Conservation (phyloP, 2,113 vertebrate genomes). For the Urocynchramus pylzowi region DNA sequence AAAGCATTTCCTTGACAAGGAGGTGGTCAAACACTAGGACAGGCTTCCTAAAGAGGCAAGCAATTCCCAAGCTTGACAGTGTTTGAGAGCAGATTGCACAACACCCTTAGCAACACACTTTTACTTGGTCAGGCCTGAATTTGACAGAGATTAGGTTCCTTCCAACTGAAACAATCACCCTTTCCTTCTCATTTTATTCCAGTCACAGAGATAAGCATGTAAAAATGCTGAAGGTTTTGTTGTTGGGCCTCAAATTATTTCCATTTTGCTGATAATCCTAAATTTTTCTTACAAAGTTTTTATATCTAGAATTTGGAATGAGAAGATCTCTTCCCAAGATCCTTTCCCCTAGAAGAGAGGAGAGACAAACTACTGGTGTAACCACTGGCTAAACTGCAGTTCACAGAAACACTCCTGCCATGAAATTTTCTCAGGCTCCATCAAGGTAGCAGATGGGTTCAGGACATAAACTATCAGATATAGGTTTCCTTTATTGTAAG, state of each 20-base stretch:
- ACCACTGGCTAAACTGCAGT: neutral
- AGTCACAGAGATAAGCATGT: neutral
- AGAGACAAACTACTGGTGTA: neutral
- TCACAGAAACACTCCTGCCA: neutral
- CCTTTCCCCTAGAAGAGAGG: neutral
- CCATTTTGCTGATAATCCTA: neutral
- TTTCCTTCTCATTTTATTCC: neutral
- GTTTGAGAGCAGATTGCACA: neutral
- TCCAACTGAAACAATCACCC: neutral
- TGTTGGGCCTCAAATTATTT: neutral
- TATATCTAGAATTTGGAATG: neutral
- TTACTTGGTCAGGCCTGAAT: neutral
- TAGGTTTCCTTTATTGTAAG: neutral
- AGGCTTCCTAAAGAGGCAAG: neutral
- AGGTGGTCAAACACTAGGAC: accelerated
- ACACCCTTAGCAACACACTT: accelerated
- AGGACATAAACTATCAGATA: neutral
- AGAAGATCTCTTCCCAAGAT: neutral
- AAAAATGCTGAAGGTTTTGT: neutral
- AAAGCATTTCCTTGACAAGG: accelerated
- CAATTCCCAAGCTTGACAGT: accelerated
- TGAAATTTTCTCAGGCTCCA: neutral
- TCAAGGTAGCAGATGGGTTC: neutral
- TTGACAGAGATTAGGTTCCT: neutral
- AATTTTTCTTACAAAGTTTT: neutral